These are phyloP conservation scores for Corvus hawaiiensis DNA, from an alignment of 2,113 vertebrate species.

Conservation along the genomic window DNA sequence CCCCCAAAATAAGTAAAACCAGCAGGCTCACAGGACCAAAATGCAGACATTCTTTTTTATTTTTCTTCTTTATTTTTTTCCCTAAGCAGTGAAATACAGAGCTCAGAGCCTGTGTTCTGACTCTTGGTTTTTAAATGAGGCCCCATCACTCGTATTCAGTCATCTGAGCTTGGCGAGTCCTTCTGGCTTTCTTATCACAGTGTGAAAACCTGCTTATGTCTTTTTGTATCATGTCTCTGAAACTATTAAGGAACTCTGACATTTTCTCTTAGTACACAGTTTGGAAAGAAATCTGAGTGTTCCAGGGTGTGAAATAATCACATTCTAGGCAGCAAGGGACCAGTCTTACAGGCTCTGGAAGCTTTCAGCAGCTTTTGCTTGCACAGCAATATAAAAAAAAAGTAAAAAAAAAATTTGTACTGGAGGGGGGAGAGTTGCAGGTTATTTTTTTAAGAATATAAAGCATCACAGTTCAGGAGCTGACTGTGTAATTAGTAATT, in stretches of 20 bases:
- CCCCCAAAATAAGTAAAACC: background rate
- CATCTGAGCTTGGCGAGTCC: background rate
- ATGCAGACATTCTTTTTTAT: background rate
- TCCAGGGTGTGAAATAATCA: conserved; percentile 58
- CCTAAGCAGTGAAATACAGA: background rate
- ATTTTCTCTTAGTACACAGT: conserved; percentile 30
- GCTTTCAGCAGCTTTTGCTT: conserved; percentile 21
- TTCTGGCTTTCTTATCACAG: conserved; percentile 41
- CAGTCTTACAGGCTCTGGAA: conserved; percentile 22
- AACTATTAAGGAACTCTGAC: conserved; percentile 54
- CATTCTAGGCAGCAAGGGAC: conserved; percentile 21
- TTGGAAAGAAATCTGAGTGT: conserved; percentile 45
- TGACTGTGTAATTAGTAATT: conserved; percentile 67
- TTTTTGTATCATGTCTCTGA: conserved; percentile 19
- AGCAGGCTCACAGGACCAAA: background rate
- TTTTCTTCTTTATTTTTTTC: background rate
- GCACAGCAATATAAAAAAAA: conserved; percentile 7
- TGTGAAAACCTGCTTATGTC: conserved; percentile 62
- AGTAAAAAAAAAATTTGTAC: background rate
- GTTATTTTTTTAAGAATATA: conserved; percentile 20
- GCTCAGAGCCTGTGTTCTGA: background rate
- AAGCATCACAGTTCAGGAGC: conserved; percentile 33
- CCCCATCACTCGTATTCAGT: background rate
- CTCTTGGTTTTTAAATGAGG: background rate
- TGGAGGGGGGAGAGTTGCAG: background rate